A percentile compares a stretch with the other conserved stretches of the same genome.
Evolutionary conservation across 2,113 vertebrate species (phyloP).

Genomic region (Dasyornis broadbenti): DNA sequence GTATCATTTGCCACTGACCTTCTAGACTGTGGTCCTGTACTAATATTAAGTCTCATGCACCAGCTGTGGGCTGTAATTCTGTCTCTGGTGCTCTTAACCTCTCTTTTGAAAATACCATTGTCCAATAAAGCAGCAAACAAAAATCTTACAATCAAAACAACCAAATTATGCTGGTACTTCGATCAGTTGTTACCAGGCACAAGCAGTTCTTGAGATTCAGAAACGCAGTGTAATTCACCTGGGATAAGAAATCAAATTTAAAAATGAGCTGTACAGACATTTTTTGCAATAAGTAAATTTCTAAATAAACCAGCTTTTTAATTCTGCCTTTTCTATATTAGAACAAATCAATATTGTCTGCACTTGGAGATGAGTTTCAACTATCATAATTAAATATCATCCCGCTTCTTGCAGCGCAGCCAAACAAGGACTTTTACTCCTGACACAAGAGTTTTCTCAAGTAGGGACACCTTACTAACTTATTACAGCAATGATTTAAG

Average conservation of each 20-base stretch:
- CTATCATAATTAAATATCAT: constrained; percentile 1
- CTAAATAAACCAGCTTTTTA: constrained; percentile 16
- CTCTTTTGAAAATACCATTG: not conserved
- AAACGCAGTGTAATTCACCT: not conserved
- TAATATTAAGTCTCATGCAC: not conserved
- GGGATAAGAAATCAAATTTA: constrained; percentile 7
- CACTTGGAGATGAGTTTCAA: not conserved
- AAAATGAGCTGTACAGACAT: constrained; percentile 34
- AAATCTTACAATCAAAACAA: not conserved
- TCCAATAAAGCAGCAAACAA: not conserved
- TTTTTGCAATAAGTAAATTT: constrained; percentile 14
- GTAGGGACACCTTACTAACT: not conserved
- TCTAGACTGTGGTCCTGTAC: not conserved
- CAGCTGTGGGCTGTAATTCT: not conserved
- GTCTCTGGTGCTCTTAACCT: not conserved
- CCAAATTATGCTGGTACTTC: not conserved
- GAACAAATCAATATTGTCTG: constrained; percentile 9
- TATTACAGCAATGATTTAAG: not conserved
- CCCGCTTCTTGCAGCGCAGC: not conserved
- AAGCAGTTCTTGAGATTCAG: not conserved
- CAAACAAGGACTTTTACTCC: not conserved
- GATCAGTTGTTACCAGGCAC: not conserved
- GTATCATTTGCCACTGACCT: not conserved
- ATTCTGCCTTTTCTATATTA: not conserved
- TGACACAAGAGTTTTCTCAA: not conserved